Percentiles rank a stretch among this genome's conserved stretches.
These are phyloP conservation scores for Helicoverpa armigera DNA, from an alignment of 1,140 invertebrate species.

Conservation along the genomic window DNA sequence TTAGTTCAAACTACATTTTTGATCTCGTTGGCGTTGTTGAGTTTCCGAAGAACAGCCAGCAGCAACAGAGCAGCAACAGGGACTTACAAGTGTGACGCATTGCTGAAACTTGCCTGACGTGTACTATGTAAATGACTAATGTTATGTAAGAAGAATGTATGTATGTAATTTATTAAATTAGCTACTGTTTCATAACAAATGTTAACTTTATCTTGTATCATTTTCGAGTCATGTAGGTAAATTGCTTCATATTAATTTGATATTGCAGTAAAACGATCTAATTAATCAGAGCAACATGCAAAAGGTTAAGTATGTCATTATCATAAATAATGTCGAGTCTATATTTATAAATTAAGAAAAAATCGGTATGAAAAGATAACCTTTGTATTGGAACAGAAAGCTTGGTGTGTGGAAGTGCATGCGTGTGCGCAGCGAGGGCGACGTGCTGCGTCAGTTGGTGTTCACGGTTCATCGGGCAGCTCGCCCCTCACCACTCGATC, in stretches of 20 bases:
- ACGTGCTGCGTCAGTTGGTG: constrained; percentile 46
- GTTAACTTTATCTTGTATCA: constrained; percentile 6
- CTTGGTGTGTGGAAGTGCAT: background rate
- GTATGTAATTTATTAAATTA: background rate
- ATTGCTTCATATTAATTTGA: constrained; percentile 6
- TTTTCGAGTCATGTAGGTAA: background rate
- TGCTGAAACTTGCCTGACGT: background rate
- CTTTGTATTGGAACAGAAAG: constrained; percentile 22
- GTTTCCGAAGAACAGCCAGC: too few species aligned
- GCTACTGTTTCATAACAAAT: constrained; percentile 9
- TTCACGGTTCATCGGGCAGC: constrained; percentile 74
- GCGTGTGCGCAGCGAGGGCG: constrained; percentile 8
- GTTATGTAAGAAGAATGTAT: background rate
- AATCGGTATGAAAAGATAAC: constrained; percentile 29
- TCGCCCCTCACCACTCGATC: constrained; percentile 72
- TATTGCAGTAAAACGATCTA: constrained; percentile 39
- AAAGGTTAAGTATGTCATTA: constrained; percentile 31
- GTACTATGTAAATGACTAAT: background rate
- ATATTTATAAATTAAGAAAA: constrained; percentile 29
- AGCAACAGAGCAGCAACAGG: too few species aligned
- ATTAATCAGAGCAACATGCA: constrained; percentile 39
- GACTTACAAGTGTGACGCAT: too few species aligned
- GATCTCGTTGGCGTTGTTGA: too few species aligned
- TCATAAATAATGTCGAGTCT: constrained; percentile 35
- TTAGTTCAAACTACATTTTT: too few species aligned